Evolutionary conservation across 2,797 vertebrate species (phyloP).

Genomic region (Crypturellus tataupa): DNA sequence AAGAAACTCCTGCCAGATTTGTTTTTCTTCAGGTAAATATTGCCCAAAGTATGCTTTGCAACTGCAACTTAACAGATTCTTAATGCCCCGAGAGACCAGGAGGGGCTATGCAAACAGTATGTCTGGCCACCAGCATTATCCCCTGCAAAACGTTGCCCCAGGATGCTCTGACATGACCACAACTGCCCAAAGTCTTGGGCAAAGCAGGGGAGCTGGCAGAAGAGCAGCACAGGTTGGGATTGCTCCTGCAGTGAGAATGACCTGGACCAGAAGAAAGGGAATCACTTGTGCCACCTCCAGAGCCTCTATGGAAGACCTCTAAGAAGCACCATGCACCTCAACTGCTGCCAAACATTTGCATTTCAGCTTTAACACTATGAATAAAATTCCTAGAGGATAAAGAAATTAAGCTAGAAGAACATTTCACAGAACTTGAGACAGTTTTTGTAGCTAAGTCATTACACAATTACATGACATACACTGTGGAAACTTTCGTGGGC

Average conservation of each 20-base stretch:
- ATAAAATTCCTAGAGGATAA: background rate
- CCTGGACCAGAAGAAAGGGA: background rate
- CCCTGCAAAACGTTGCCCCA: too few species aligned
- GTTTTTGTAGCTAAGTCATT: background rate
- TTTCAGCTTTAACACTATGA: background rate
- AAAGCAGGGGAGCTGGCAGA: background rate
- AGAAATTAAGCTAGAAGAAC: background rate
- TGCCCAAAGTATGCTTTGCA: background rate
- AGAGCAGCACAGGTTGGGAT: background rate
- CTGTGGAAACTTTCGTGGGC: background rate
- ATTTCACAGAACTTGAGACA: background rate
- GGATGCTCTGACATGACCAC: background rate
- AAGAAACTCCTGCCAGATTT: background rate
- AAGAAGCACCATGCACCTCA: background rate
- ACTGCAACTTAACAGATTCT: background rate
- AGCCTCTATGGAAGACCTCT: background rate
- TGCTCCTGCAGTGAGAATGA: background rate
- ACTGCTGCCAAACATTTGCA: background rate
- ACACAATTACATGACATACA: background rate
- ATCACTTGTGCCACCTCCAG: background rate
- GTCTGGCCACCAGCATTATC: background rate
- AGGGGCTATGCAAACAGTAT: too few species aligned
- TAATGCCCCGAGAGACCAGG: too few species aligned
- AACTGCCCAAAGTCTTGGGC: background rate
- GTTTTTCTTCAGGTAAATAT: background rate